phyloP scores from a whole-genome alignment of 2,888 invertebrate species.

The Hesperia comma region DNA sequence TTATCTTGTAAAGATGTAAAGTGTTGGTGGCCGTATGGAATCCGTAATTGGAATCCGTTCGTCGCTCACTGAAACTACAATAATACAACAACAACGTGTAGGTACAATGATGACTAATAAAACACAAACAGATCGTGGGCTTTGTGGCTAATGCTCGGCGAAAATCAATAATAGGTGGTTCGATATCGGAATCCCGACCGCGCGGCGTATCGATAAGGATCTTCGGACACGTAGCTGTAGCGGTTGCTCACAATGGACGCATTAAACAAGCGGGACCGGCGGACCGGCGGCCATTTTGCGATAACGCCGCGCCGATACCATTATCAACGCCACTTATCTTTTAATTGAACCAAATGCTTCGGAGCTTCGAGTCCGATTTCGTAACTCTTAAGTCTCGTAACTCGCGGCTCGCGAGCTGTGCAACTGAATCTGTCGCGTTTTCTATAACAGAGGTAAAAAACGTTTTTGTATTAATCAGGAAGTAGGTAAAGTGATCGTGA shows the following conservation, averaged over 20 bases:
- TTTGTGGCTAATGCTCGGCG: neutral
- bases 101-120: neutral
- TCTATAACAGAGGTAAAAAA: neutral
- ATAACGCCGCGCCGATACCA: slow-evolving; percentile 33
- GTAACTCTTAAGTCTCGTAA: too few species aligned
- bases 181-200: slow-evolving; percentile 17
- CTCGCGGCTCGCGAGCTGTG: neutral
- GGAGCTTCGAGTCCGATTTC: slow-evolving; percentile 4
- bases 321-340: slow-evolving; percentile 53
- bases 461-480: neutral
- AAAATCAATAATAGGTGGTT: slow-evolving; percentile 23
- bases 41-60: too few species aligned
- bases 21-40: too few species aligned
- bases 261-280: slow-evolving; percentile 26
- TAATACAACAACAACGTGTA: too few species aligned
- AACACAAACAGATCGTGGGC: neutral
- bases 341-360: slow-evolving; percentile 51
- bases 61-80: too few species aligned
- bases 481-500: too few species aligned
- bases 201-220: slow-evolving; percentile 25
- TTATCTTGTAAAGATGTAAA: too few species aligned
- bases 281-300: slow-evolving; percentile 31
- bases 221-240: slow-evolving; percentile 16
- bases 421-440: neutral
- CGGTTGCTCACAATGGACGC: slow-evolving; percentile 24